Conservation (phyloP, 2,113 vertebrate species). For the Nycticorax nycticorax region DNA sequence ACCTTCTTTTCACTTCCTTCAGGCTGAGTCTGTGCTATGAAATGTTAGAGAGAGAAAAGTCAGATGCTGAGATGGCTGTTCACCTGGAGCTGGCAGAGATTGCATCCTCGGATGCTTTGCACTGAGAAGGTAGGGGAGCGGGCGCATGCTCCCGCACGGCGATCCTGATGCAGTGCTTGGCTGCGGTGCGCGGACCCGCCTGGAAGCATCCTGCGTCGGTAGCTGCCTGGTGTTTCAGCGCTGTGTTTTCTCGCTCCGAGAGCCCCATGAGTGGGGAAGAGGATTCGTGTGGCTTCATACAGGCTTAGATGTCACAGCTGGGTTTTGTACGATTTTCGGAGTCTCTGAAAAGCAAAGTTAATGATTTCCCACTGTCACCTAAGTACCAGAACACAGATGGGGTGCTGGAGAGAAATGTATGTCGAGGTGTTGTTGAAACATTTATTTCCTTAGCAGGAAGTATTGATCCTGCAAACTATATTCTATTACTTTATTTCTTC, state of each 20-base stretch:
- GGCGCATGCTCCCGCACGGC: fast-evolving
- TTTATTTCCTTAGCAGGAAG: conserved; percentile 50
- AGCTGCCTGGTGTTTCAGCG: neutral
- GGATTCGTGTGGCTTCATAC: neutral
- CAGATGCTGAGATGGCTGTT: neutral
- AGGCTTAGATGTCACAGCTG: neutral
- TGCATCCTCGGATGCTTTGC: neutral
- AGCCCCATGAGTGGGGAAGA: neutral
- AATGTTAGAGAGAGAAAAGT: neutral
- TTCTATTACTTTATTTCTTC: conserved; percentile 44
- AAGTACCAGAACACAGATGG: neutral
- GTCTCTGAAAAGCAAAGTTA: neutral
- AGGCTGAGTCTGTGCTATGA: neutral
- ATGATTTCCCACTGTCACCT: neutral
- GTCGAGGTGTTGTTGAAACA: neutral
- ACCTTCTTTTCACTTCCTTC: neutral
- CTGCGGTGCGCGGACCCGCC: fast-evolving
- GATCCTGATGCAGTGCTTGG: neutral
- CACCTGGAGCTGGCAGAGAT: neutral
- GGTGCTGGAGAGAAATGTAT: conserved; percentile 12
- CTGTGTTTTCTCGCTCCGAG: neutral
- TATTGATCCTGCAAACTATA: conserved; percentile 27
- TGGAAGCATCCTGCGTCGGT: neutral
- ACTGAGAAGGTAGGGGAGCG: fast-evolving
- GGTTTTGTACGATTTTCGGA: neutral